These are phyloP conservation scores for Leptinotarsa texana DNA, from an alignment of 1,140 invertebrate genomes.

Conservation along the genomic window DNA sequence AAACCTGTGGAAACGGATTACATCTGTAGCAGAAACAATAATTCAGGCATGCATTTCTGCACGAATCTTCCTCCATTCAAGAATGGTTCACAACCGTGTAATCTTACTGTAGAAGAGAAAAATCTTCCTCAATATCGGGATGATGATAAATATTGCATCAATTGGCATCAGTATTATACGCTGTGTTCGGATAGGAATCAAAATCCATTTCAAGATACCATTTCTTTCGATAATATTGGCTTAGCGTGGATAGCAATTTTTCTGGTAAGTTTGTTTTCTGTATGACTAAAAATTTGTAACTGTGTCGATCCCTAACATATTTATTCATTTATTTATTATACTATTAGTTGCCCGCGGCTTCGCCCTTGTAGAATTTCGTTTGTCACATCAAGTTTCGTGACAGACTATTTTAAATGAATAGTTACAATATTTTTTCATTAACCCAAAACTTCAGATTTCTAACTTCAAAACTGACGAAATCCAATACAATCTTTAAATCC, in stretches of 20 bases:
- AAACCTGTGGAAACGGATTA: conserved; percentile 82
- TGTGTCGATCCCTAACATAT: too few species aligned
- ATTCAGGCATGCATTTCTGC: conserved; percentile 95
- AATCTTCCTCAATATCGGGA: conserved; percentile 37
- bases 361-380: too few species aligned
- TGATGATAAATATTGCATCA: conserved; percentile 73
- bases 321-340: too few species aligned
- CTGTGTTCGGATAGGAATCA: conserved; percentile 88
- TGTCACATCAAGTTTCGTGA: too few species aligned
- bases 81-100: conserved; percentile 70
- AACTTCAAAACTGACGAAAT: too few species aligned
- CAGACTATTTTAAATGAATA: too few species aligned
- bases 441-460: too few species aligned
- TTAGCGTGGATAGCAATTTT: conserved; percentile 99
- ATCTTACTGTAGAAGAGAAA: conserved; percentile 56
- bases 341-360: too few species aligned
- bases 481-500: too few species aligned
- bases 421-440: too few species aligned
- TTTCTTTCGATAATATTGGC: conserved; percentile 99
- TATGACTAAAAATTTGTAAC: too few species aligned
- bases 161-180: conserved; percentile 99
- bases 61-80: conserved; percentile 80
- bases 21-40: conserved; percentile 92
- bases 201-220: conserved; percentile 98
- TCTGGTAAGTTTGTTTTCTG: conserved; percentile 73